These are phyloP conservation scores for Aricia agestis DNA, from an alignment of 1,140 invertebrate species.

Conservation along the genomic window DNA sequence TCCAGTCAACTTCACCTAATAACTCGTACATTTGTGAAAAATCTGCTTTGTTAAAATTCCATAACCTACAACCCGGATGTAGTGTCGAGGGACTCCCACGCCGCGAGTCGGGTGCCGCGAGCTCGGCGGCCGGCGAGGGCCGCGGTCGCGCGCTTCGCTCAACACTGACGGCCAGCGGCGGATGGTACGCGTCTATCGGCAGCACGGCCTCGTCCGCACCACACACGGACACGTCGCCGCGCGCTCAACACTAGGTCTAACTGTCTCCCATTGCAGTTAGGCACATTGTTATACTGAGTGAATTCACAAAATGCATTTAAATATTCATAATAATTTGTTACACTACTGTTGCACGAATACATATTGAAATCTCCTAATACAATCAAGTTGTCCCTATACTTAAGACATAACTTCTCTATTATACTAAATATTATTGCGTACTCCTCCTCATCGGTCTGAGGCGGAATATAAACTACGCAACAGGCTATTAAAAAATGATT, in stretches of 20 bases:
- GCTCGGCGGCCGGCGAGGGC: no score
- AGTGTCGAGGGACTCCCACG: not conserved
- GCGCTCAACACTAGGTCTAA: conserved; percentile 34
- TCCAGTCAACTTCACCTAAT: conserved; percentile 18
- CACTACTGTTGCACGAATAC: conserved; percentile 26
- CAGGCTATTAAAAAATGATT: conserved; percentile 30
- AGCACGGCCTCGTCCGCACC: conserved; percentile 20
- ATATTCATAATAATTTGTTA: conserved; percentile 36
- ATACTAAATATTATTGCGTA: conserved; percentile 33
- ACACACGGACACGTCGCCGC: conserved; percentile 18
- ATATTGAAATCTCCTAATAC: conserved; percentile 38
- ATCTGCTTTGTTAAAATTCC: conserved; percentile 19
- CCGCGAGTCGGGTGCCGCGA: no score
- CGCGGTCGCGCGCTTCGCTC: no score
- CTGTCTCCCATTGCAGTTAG: conserved; percentile 31
- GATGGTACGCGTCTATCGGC: conserved; percentile 27
- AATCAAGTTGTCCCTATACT: conserved; percentile 10
- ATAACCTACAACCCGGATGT: not conserved
- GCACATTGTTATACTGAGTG: conserved; percentile 31
- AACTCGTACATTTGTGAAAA: conserved; percentile 7
- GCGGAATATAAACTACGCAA: conserved; percentile 32
- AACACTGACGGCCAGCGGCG: conserved; percentile 23
- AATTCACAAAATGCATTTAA: conserved; percentile 33
- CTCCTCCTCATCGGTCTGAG: conserved; percentile 24
- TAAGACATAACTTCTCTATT: conserved; percentile 31